Percentiles rank a stretch among this genome's conserved stretches.
Conservation (phyloP, 2,888 invertebrate species). For the Oxycera nigricornis region DNA sequence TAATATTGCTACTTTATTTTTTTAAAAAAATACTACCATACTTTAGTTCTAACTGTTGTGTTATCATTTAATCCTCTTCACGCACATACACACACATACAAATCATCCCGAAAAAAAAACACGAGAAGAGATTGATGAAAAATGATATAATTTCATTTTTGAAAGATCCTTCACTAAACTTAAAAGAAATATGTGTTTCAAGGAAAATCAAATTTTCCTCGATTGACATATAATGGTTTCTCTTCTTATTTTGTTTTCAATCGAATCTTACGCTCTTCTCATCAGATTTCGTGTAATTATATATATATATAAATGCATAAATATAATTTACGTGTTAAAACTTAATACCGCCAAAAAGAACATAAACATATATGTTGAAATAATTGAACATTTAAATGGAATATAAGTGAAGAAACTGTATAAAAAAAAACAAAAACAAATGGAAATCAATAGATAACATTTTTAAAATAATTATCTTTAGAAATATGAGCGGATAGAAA, state of each 20-base stretch:
- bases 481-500: conserved; percentile 15
- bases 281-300: conserved; percentile 13
- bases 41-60: not conserved
- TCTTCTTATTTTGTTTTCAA: not conserved
- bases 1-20: not conserved
- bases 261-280: not conserved
- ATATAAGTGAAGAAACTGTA: not conserved
- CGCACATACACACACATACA: no score
- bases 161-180: not conserved
- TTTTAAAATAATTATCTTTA: not conserved
- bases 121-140: not conserved
- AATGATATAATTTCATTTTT: not conserved
- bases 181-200: not conserved
- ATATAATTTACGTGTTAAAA: no score
- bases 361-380: not conserved
- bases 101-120: not conserved
- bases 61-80: not conserved
- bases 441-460: conserved; percentile 2
- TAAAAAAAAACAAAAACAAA: not conserved
- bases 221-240: not conserved
- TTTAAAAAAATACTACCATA: not conserved
- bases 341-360: conserved; percentile 23
- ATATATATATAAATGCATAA: not conserved
- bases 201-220: conserved; percentile 32
- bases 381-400: not conserved